phyloP scores from a whole-genome alignment of 2,797 vertebrate genomes.

The Lepidocolaptes lacrymiger region DNA sequence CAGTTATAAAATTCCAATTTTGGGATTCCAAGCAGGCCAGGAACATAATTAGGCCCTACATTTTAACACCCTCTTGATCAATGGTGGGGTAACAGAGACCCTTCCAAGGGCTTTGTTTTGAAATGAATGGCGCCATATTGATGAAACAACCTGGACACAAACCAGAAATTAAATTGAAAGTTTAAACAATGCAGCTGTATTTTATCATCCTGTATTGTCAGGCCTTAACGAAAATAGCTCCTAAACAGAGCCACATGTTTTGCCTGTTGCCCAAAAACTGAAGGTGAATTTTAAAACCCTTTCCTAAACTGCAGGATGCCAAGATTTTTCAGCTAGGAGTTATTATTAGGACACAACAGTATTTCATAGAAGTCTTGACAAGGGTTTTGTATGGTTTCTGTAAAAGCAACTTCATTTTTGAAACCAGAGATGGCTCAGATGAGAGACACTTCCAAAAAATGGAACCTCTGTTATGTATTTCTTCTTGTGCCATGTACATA shows the following conservation, averaged over 20 bases:
- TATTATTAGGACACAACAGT: slow-evolving; percentile 54
- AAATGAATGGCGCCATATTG: slow-evolving; percentile 63
- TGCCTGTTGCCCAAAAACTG: slow-evolving; percentile 58
- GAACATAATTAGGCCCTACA: slow-evolving; percentile 42
- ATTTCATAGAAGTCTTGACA: slow-evolving; percentile 48
- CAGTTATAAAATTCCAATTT: slow-evolving; percentile 58
- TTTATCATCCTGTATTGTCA: slow-evolving; percentile 70
- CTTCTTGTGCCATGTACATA: neutral
- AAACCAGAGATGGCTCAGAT: neutral
- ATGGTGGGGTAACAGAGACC: slow-evolving; percentile 17
- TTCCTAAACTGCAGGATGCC: slow-evolving; percentile 52
- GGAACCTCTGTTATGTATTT: neutral
- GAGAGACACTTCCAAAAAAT: neutral
- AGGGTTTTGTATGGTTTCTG: slow-evolving; percentile 33
- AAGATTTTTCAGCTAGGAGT: slow-evolving; percentile 56
- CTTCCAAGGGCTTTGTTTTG: slow-evolving; percentile 64
- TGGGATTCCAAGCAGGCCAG: slow-evolving; percentile 52
- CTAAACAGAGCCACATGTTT: slow-evolving; percentile 72
- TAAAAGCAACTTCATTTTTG: slow-evolving; percentile 46
- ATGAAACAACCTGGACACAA: slow-evolving; percentile 59
- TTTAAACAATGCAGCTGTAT: slow-evolving; percentile 71
- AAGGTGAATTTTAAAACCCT: slow-evolving; percentile 65
- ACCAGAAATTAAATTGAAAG: slow-evolving; percentile 67
- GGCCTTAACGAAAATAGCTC: slow-evolving; percentile 64
- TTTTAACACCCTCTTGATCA: slow-evolving; percentile 65